Evolutionary conservation across 2,888 invertebrate genomes (phyloP), one percentile per base, ranked within the genome.

Genomic region (Scaptodrosophila latifasciaeformis): DNA sequence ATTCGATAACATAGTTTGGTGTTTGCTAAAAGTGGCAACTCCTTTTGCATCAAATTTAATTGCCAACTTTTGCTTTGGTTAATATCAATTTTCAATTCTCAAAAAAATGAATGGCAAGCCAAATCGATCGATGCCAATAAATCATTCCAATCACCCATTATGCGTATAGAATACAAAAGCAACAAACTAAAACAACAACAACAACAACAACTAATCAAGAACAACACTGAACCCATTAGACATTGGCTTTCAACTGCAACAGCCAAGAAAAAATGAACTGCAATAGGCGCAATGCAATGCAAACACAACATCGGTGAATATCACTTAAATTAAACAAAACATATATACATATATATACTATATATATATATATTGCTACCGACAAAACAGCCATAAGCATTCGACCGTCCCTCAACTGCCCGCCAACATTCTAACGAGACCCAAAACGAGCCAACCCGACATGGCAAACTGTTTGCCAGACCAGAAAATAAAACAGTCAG

Each of bases 311-410:
- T n/a, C n/a, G n/a, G n/a, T n/a, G 24, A 52, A 58, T 56, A 67
- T 37, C 21, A 67, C 58, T 78, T 66, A 46, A 75, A 71, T 67
- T 65, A 65, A 68, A 66, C 60, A 70, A n/a, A n/a, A n/a, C n/a
- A n/a, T n/a, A n/a, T n/a, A n/a, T n/a, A n/a, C n/a, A n/a, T n/a
- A n/a, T n/a, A n/a, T n/a, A n/a, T n/a, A n/a, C n/a, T n/a, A n/a
- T n/a, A n/a, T n/a, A n/a, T n/a, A n/a, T n/a, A 62, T 55, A 46
- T 60, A 52, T 65, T 49, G 45, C 44, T 49, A 49, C 30, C 27
- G 48, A 49, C 57, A 61, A 61, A 57, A 3, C 55, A 59, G 43
- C 70, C 68, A 74, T 67, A 72, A 75, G 56, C 47, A 60, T 24
- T 21, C 67, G 56, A 59, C 24, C 24, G 4, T 7, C 24, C 24